Evolutionary conservation across 2,888 invertebrate species (phyloP), one percentile per base, ranked within the genome.

Genomic region (Parnassius mnemosyne): DNA sequence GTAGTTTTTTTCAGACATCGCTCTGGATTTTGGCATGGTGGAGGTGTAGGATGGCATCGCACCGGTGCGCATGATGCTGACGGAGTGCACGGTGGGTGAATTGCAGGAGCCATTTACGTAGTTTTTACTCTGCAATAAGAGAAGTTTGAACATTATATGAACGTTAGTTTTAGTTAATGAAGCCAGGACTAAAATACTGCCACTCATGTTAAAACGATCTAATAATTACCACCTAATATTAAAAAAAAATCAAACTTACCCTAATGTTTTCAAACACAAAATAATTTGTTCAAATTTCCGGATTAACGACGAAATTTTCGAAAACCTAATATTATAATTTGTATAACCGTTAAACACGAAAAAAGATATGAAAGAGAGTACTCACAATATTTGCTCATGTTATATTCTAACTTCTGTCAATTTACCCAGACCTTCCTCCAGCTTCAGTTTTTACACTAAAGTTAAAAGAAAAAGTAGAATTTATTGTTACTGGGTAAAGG

Each of bases 71-170:
- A 89, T 1, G 89, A 85, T 42, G 89, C 79, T 7, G 81, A 73
- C 3, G 89, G 89, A 16, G 84, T 85, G 72, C 90, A 90, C 49
- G 90, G 85, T 53, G 89, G 89, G 68, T 88, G 88, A 66, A 80
- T 75, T 65, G 74, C 63, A 10, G 85, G 87, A 65, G 86, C 82
- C 87, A 87, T 87, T 66, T 46, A 11, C 51, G 49, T 44, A 57
- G 60, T 44, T 53, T 12, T 51, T 61, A 44, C 51, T 63, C 63
- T 63, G 58, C 46, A 63, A 63, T 44, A 59, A 51, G 43, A 11
- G 34, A 54, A 12, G 49, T 52, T 42, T 12, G 41, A 59, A 55
- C 59, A 25, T 53, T 49, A 9, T 12, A 13, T 13, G n/a, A 12
- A 9, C 49, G 13, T 46, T 55, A 53, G 67, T 68, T 11, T 49